Evolutionary conservation across 2,797 vertebrate species (phyloP).

Genomic region (Setipinna tenuifilis): DNA sequence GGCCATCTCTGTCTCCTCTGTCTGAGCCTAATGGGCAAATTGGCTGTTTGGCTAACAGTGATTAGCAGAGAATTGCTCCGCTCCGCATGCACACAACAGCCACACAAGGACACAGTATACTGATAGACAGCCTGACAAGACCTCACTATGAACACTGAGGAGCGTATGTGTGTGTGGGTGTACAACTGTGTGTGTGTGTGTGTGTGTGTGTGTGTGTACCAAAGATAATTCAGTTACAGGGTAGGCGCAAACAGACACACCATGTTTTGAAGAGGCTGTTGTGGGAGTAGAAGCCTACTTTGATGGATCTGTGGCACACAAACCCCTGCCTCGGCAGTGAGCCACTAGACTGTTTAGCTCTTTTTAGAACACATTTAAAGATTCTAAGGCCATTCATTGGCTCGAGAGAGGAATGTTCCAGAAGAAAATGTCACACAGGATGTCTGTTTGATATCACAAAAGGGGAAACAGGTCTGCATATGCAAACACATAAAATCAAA

Average conservation of each 20-base stretch:
- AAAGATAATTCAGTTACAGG: conserved; percentile 43
- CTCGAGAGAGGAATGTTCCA: neutral
- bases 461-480: no score
- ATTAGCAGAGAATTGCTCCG: conserved; percentile 53
- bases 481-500: neutral
- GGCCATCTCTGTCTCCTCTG: conserved; percentile 19
- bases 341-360: neutral
- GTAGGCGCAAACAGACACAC: conserved; percentile 8
- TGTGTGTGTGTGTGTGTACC: neutral
- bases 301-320: neutral
- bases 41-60: conserved; percentile 58
- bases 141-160: conserved; percentile 45
- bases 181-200: neutral
- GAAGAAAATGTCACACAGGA: neutral
- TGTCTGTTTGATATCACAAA: neutral
- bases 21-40: conserved; percentile 52
- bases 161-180: neutral
- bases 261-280: neutral
- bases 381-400: neutral
- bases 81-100: conserved; percentile 44
- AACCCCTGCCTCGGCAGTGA: neutral
- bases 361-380: neutral
- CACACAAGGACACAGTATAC: conserved; percentile 30
- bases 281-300: neutral
- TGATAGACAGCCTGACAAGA: neutral